Base-by-base conservation (phyloP, 2,888 invertebrate species). In the Pyrgus malvae region DNA sequence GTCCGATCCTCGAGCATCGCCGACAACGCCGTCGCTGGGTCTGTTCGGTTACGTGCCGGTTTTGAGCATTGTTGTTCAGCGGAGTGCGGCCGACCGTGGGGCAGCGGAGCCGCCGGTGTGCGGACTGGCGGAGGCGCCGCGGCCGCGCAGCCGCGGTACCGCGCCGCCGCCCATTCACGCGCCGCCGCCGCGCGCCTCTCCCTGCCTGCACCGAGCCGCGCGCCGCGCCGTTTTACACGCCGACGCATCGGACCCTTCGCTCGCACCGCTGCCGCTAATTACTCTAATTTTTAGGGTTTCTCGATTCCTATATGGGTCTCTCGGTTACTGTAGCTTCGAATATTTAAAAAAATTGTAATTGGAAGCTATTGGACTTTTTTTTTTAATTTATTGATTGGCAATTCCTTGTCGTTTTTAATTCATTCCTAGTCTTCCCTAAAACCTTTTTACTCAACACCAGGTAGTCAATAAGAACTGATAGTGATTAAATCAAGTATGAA, bases 51-150 rank as follows among this genome's bases (percentile, higher is more conserved):
- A 84, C 82, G 83, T 81, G 74, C 83, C 83, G 87, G 80, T 80
- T 82, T 80, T 82, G 80, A 84, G 86, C 88, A 89, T 89, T 89
- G 88, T 89, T 88, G 86, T 85, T 79, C 73, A 83, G 84, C 85
- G 85, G 87, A 86, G 86, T 86, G 88, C 87, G 87, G 88, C 86
- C 86, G 86, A 84, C 85, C 88, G 88, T 89, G 87, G 88, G 87
- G 87, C 89, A 88, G 89, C 88, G 87, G 86, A 84, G 89, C 89
- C 89, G 89, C 89, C 88, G 89, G 88, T 85, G 85, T 87, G 89
- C 88, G 89, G 89, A 89, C 89, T 89, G 88, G 81, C 86, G 79
- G 78, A 79, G 78, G 67, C 70, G 70, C 69, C 70, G 70, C 59
- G 64, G 69, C 56, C 69, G 70, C 68, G 69, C 74, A 68, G 70